These are phyloP conservation scores for Thamnophis sirtalis DNA, from an alignment of 2,113 vertebrate genomes.

Conservation along the genomic window DNA sequence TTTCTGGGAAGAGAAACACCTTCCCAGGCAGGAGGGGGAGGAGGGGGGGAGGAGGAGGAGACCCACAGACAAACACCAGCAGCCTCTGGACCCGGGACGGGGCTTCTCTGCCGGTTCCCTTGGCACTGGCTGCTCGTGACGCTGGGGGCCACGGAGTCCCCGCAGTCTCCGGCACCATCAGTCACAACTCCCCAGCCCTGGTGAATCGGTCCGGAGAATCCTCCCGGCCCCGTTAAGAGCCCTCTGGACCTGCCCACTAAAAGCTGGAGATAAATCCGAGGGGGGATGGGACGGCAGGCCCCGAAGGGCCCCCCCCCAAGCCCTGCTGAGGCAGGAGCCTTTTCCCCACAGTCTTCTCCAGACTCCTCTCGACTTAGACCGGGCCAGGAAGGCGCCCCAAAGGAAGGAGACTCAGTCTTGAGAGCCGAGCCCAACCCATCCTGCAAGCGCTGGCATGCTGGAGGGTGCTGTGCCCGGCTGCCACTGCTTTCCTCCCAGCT, in stretches of 20 bases:
- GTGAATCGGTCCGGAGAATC: not conserved
- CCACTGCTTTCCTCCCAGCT: not conserved
- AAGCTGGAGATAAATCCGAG: not conserved
- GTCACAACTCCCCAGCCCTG: not conserved
- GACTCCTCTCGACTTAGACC: not conserved
- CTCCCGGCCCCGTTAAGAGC: not conserved
- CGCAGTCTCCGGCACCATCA: not conserved
- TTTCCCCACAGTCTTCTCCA: not conserved
- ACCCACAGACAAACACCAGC: not conserved
- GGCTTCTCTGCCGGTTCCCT: not conserved
- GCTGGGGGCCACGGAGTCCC: not conserved
- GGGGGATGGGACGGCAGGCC: not conserved
- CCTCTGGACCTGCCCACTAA: not conserved
- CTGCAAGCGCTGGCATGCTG: constrained; percentile 20
- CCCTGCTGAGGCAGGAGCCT: not conserved
- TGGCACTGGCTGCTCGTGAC: not conserved
- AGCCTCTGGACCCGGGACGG: not conserved
- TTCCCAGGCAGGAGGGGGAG: not conserved
- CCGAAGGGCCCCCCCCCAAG: not conserved
- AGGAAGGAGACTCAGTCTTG: not conserved
- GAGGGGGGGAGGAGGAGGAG: not conserved
- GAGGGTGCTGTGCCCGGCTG: not conserved
- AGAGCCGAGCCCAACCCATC: not conserved
- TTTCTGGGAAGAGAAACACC: not conserved
- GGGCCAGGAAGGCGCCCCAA: not conserved